These are phyloP conservation scores for Aphis craccivora DNA, from an alignment of 1,140 invertebrate species.

Conservation along the genomic window DNA sequence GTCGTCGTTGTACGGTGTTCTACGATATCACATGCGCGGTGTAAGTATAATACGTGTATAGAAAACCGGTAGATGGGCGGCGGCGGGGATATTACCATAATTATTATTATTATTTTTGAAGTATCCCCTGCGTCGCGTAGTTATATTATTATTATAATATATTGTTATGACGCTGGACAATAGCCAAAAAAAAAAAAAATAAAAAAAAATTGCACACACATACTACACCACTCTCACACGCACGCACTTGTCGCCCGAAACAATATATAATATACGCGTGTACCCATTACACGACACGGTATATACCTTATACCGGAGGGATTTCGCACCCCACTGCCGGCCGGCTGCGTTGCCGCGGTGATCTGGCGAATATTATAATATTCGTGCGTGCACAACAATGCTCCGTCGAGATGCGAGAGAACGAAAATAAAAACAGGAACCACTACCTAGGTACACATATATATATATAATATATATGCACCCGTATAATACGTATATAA, in stretches of 20 bases:
- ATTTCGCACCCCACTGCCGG: neutral
- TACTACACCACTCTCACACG: neutral
- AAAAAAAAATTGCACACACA: neutral
- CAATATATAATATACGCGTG: neutral
- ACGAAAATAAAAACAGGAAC: neutral
- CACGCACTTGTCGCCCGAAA: constrained; percentile 26
- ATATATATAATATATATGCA: neutral
- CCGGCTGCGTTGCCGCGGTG: neutral
- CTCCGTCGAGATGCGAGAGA: neutral
- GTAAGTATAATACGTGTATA: neutral
- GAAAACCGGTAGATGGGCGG: neutral
- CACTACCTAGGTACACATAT: neutral
- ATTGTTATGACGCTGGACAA: neutral
- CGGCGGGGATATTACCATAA: neutral
- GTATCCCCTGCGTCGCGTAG: neutral
- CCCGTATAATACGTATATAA: neutral
- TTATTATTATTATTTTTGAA: neutral
- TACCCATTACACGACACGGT: neutral
- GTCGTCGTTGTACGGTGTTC: neutral
- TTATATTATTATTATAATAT: neutral
- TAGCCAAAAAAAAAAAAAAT: constrained; percentile 25
- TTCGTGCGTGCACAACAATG: neutral
- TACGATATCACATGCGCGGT: neutral
- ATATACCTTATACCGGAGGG: neutral
- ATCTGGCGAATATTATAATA: neutral